Base-by-base conservation (phyloP, 2,888 invertebrate genomes). In the Polylopha cassiicola region DNA sequence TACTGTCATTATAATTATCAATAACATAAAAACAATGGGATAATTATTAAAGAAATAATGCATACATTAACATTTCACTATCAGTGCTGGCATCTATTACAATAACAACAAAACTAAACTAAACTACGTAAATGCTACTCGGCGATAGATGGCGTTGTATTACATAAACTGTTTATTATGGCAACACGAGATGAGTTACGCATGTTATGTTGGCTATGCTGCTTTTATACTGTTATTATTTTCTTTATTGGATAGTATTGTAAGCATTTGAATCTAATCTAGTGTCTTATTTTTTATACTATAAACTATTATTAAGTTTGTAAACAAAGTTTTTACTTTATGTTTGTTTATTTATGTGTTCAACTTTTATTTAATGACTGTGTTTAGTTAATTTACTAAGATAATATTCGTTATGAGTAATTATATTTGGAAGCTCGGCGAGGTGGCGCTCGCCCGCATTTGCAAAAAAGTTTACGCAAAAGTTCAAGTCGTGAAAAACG, bases 361-460 rank as follows among this genome's bases (percentile, higher is more conserved):
- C n/a, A n/a, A n/a, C n/a, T n/a, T n/a, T n/a, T n/a, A n/a, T n/a
- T n/a, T n/a, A n/a, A n/a, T n/a, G n/a, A n/a, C n/a, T n/a, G n/a
- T n/a, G n/a, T 27, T 27, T 20, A 8, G n/a, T 8, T 9, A 1
- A 16, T 23, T 3, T 4, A 36, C 1, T 16, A 27, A 27, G 6
- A 2, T 17, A 7, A 6, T n/a, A 15, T 15, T 8, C 3, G 34
- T 30, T 50, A 63, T 61, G 53, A 66, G 71, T 18, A 78, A 80
- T 47, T 78, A 77, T 42, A 67, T 76, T 39, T 85, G 82, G 82
- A 81, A 74, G 48, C 53, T 84, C 6, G 84, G 82, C 5, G 84
- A 85, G 33, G 53, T 79, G 21, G 79, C 84, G 5, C 61, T 74
- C 3, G 84, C 82, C 11, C 69, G 71, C 55, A 51, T 84, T 33